phyloP scores from a whole-genome alignment of 2,888 invertebrate genomes.

The Rosalia funebris region DNA sequence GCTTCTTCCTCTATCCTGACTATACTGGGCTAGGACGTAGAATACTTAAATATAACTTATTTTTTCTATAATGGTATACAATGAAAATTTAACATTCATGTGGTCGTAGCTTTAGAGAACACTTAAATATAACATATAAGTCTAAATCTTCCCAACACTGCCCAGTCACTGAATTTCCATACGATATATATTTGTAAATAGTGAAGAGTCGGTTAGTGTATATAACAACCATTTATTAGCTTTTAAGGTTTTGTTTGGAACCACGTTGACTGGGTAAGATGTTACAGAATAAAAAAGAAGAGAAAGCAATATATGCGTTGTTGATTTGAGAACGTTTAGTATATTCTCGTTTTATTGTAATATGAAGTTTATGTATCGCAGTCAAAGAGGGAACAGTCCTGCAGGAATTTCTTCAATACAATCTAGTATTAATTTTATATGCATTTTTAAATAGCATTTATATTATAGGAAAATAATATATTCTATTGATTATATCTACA shows the following conservation, averaged over 20 bases:
- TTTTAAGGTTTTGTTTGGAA: neutral
- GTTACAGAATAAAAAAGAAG: slow-evolving; percentile 7
- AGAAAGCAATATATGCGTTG: slow-evolving; percentile 22
- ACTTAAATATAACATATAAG: slow-evolving; percentile 23
- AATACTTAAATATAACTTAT: slow-evolving; percentile 39
- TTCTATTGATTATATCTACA: no score
- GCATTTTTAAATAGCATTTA: no score
- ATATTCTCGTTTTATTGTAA: slow-evolving; percentile 15
- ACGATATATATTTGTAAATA: neutral
- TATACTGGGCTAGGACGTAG: slow-evolving; percentile 3
- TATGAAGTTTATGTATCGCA: slow-evolving; percentile 1
- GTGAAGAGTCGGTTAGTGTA: slow-evolving; percentile 3
- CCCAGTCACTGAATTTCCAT: slow-evolving; percentile 1
- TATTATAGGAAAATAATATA: no score
- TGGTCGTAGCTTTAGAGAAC: slow-evolving; percentile 21
- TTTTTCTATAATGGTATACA: slow-evolving; percentile 47
- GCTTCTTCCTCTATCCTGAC: neutral
- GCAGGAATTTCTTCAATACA: no score
- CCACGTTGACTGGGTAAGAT: slow-evolving; percentile 2
- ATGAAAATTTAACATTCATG: slow-evolving; percentile 33
- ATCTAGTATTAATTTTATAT: no score
- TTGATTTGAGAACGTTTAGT: slow-evolving; percentile 8
- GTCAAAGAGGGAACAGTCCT: neutral
- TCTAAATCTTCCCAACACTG: slow-evolving; percentile 23
- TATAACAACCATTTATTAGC: neutral